Evolutionary conservation across 2,797 vertebrate genomes (phyloP), one percentile per base, ranked within the genome.

Genomic region (Lagocephalus sceleratus): DNA sequence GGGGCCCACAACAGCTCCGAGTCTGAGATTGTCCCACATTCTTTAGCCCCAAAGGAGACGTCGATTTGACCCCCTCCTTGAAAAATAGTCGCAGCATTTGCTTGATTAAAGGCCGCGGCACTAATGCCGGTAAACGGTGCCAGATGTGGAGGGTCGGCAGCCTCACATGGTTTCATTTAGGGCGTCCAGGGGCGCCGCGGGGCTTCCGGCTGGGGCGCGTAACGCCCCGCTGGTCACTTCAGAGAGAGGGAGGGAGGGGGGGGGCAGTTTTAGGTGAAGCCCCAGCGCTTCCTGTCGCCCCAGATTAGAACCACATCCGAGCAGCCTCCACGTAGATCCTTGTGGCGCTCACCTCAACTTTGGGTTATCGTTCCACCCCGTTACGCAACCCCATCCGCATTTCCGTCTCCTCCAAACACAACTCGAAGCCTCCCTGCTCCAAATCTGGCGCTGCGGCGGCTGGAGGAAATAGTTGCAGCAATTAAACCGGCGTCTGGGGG

Each of bases 41-140:
- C n/a, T n/a, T 56, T 29, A 50, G 66, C 19, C 51, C 50, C 51
- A 1, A 19, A 19, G 19, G 35, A 54, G n/a, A 62, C 42, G 54
- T 67, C 17, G 62, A 73, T 72, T 6, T 14, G 29, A 29, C 29
- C 29, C 29, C 12, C 12, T 35, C 29, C 29, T 14, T 35, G 32
- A 10, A 35, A 35, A 14, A 11, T 35, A 51, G 60, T 41, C 58
- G 63, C 57, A 43, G 69, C 63, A 57, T 65, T 71, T 64, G 66
- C 80, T 61, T 88, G 85, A 88, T 88, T 88, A 84, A 71, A 85
- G 71, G 60, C 60, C 40, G 3, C 61, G 40, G 58, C 1, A 45
- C 72, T 77, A 71, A 81, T 76, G 78, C 63, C 63, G 83, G 82
- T 89, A 87, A 89, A 72, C 23, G 83, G 1, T 79, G 48, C 83